phyloP scores from a whole-genome alignment of 2,113 vertebrate genomes.

The Dunckerocampus dactyliophorus region DNA sequence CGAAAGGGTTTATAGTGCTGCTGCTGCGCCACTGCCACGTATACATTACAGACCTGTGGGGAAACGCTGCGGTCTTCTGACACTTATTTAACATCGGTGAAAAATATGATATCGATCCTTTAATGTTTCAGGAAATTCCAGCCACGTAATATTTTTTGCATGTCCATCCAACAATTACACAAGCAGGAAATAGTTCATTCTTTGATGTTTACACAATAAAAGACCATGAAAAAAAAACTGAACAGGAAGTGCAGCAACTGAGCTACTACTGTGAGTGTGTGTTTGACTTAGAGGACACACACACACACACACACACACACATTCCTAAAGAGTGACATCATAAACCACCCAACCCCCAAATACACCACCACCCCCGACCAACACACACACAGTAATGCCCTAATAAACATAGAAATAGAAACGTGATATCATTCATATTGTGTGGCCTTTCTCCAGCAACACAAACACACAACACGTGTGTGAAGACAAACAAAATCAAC shows the following conservation, averaged over 20 bases:
- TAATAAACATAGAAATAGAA: background rate
- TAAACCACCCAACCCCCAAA: constrained; percentile 7
- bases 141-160: too few relatives aligned
- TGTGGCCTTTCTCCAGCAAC: background rate
- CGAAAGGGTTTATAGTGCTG: too few relatives aligned
- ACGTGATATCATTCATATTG: background rate
- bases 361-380: constrained; percentile 3
- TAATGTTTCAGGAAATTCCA: too few relatives aligned
- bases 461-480: too few relatives aligned
- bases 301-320: constrained; percentile 23
- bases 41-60: too few relatives aligned
- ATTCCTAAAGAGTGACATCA: constrained; percentile 67
- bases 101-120: too few relatives aligned
- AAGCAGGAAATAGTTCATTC: too few relatives aligned
- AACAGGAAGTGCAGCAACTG: constrained; percentile 1
- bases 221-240: background rate
- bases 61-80: too few relatives aligned
- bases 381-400: constrained; percentile 15
- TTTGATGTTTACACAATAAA: background rate
- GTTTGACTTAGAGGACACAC: constrained; percentile 6
- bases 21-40: too few relatives aligned
- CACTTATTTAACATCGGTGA: too few relatives aligned
- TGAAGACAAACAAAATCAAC: too few relatives aligned
- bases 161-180: too few relatives aligned
- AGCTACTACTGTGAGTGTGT: background rate